A percentile compares a stretch with the other conserved stretches of the same genome.
These are phyloP conservation scores for Acanthosoma haemorrhoidale DNA, from an alignment of 2,888 invertebrate genomes.

Conservation along the genomic window DNA sequence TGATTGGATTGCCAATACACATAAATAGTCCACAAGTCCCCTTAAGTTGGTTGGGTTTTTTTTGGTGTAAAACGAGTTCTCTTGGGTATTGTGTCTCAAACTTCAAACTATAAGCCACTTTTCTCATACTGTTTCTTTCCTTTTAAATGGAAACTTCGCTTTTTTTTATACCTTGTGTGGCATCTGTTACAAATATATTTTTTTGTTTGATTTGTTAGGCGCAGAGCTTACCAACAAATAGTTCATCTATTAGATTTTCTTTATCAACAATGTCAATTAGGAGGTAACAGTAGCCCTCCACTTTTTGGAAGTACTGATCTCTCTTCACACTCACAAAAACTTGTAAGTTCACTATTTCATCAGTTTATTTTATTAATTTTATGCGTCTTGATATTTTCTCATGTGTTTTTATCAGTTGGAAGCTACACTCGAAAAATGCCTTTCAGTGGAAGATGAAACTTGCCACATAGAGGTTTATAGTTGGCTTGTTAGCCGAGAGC, in stretches of 20 bases:
- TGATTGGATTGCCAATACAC: no score
- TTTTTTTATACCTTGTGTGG: no score
- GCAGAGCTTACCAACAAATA: conserved; percentile 85
- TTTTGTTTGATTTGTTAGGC: conserved; percentile 51
- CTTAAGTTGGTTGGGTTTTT: no score
- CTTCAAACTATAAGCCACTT: no score
- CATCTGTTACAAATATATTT: not conserved
- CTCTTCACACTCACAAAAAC: conserved; percentile 30
- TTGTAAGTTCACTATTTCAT: conserved; percentile 30
- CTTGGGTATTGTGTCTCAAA: no score
- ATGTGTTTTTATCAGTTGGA: conserved; percentile 39
- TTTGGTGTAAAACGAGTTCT: no score
- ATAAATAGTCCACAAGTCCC: no score
- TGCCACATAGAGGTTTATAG: conserved; percentile 87
- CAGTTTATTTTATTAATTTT: not conserved
- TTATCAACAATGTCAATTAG: conserved; percentile 54
- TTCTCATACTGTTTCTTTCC: not conserved
- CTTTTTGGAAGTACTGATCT: conserved; percentile 26
- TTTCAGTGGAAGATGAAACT: conserved; percentile 67
- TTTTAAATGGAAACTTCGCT: no score
- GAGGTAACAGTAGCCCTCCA: conserved; percentile 25
- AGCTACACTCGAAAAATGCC: conserved; percentile 48
- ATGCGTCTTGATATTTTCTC: no score
- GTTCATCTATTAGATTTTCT: conserved; percentile 68
- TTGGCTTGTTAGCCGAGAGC: conserved; percentile 78